These are phyloP conservation scores for Galeopterus variegatus DNA, from an alignment of 2,113 vertebrate genomes.

Conservation along the genomic window DNA sequence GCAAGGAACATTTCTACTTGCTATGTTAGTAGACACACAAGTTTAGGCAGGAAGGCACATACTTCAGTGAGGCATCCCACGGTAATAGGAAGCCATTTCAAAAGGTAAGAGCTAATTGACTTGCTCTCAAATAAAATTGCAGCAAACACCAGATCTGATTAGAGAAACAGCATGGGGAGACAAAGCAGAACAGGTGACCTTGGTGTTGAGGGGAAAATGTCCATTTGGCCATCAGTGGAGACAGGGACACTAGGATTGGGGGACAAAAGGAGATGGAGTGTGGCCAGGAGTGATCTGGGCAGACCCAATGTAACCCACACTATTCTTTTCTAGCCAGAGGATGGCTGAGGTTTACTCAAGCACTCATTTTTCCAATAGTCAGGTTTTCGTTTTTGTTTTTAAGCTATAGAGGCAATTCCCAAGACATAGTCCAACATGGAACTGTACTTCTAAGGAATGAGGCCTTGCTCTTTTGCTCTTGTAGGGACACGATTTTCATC, in stretches of 20 bases:
- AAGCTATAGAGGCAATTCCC: constrained; percentile 36
- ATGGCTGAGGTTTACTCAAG: not conserved
- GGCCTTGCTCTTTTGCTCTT: constrained; percentile 7
- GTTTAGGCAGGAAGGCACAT: constrained; percentile 3
- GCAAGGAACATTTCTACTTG: not conserved
- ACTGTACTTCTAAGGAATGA: not conserved
- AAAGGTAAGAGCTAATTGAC: not conserved
- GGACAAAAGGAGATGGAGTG: not conserved
- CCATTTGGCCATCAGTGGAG: not conserved
- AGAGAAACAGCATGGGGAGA: not conserved
- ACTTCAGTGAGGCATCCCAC: not conserved
- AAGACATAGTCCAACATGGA: not conserved
- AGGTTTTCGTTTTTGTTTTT: constrained; percentile 5
- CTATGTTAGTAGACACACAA: not conserved
- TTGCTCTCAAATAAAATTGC: not conserved
- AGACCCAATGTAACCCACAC: not conserved
- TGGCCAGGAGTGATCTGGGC: not conserved
- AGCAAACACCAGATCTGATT: not conserved
- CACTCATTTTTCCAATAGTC: not conserved
- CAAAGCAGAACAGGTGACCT: not conserved
- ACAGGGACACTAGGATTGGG: not conserved
- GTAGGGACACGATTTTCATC: not conserved
- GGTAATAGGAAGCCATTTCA: constrained; percentile 9
- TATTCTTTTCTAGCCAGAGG: not conserved
- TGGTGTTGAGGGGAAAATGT: not conserved